phyloP scores from a whole-genome alignment of 2,888 invertebrate genomes.

The Tanytarsus gracilentus region DNA sequence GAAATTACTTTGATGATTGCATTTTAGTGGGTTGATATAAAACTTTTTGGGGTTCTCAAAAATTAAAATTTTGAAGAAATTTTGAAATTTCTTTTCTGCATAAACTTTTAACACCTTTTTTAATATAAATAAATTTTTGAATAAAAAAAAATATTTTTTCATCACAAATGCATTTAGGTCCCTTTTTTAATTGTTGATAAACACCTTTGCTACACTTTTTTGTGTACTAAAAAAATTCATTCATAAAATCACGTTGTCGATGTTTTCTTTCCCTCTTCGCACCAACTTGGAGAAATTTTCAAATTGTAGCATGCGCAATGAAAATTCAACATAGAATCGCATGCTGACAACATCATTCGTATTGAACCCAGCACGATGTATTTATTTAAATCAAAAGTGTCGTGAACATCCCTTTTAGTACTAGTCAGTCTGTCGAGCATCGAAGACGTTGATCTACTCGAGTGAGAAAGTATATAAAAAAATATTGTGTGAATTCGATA shows the following conservation, averaged over 20 bases:
- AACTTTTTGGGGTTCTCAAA: too few relatives aligned
- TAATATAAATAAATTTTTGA: too few relatives aligned
- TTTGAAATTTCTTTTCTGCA: too few relatives aligned
- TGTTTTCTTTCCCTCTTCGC: background rate
- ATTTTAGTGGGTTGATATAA: background rate
- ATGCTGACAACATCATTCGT: background rate
- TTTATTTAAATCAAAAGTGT: slow-evolving; percentile 28
- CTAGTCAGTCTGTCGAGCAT: background rate
- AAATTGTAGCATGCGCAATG: slow-evolving; percentile 13
- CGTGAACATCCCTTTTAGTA: slow-evolving; percentile 17
- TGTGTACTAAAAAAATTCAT: slow-evolving; percentile 26
- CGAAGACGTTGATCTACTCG: slow-evolving; percentile 15
- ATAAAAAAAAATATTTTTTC: background rate
- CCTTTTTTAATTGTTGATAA: too few relatives aligned
- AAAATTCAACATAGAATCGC: slow-evolving; percentile 12
- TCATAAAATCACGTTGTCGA: slow-evolving; percentile 12
- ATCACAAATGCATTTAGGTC: too few relatives aligned
- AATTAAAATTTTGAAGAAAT: too few relatives aligned
- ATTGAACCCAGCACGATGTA: slow-evolving; percentile 7
- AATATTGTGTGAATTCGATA: too few relatives aligned
- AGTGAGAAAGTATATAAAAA: too few relatives aligned
- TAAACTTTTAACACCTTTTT: too few relatives aligned
- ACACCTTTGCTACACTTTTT: background rate
- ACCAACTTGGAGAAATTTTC: background rate
- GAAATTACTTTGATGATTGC: background rate